Base-by-base conservation (phyloP, 2,113 vertebrate species). In the Tretioscincus oriximinensis region DNA sequence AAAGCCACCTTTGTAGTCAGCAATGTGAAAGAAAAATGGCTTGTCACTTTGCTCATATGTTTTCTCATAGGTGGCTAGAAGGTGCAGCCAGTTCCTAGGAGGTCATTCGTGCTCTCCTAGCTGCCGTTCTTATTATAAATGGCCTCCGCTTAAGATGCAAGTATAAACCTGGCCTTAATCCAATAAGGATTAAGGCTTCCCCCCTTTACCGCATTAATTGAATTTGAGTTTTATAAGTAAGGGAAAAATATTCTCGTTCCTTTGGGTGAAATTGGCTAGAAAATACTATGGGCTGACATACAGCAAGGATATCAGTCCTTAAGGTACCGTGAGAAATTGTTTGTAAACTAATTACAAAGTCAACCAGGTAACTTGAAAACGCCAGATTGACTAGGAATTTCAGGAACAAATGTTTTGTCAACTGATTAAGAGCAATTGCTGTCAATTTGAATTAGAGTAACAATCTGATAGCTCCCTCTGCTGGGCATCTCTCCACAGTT, bases 391-490 rank as follows among this genome's bases (percentile, higher is more conserved):
- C 16, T 16, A 18, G 14, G 14, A 51, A 51, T 9, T 3, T 51
- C 49, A 14, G 12, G 3, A 51, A 14, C 49, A 51, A 51, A 14
- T 14, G 49, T 2, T 29, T 81, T 31, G 9, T 26, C 21, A 74
- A 71, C 26, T 10, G 31, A n/a, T 8, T 60, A 64, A n/a, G 29
- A 9, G 24, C 12, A 1, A 35, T 9, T 18, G 31, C 14, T 41
- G 35, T 41, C 6, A 20, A 9, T 45, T 20, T 20, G 45, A 9
- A n/a, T 28, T 77, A 66, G 9, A 75, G 72, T 18, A 35, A 14
- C 51, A 70, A 70, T 70, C 66, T 70, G 54, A 80, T 16, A 84
- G 72, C 58, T 20, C 72, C 83, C 72, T 84, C 83, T 84, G 73
- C 83, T 76, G 83, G 77, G 28, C 8, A 70, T 76, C 28, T 31